These are phyloP conservation scores for Patagioenas fasciata DNA, from an alignment of 2,113 vertebrate species.

Conservation along the genomic window DNA sequence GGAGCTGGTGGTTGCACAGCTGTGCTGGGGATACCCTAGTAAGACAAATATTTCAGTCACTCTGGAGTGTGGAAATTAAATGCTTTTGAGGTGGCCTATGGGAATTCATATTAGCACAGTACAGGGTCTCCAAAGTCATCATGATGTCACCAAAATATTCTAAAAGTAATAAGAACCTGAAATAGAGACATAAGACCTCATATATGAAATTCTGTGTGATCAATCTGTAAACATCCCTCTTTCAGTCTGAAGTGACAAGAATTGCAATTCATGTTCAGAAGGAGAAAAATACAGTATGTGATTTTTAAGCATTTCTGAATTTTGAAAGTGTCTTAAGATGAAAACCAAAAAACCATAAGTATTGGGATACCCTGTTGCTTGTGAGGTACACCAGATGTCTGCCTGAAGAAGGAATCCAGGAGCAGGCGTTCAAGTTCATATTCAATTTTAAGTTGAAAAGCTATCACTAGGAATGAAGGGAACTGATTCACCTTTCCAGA, in stretches of 20 bases:
- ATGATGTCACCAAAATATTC: not conserved
- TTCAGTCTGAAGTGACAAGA: not conserved
- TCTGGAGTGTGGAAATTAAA: fast-evolving
- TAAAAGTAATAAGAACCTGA: not conserved
- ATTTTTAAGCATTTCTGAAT: not conserved
- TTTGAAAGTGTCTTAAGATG: not conserved
- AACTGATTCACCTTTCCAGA: not conserved
- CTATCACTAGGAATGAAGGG: not conserved
- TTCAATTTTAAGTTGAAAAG: not conserved
- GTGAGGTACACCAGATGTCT: not conserved
- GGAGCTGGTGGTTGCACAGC: not conserved
- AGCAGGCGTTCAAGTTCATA: not conserved
- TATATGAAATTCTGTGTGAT: not conserved
- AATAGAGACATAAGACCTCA: not conserved
- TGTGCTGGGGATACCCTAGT: fast-evolving
- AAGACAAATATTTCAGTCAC: not conserved
- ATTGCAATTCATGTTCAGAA: not conserved
- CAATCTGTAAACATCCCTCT: not conserved
- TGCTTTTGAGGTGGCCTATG: not conserved
- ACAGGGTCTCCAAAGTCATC: not conserved
- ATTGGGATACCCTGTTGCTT: not conserved
- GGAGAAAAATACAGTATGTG: not conserved
- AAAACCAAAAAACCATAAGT: fast-evolving
- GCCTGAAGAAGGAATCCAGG: not conserved
- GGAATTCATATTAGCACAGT: not conserved